Conservation (phyloP, 2,888 invertebrate species). For the Hypena proboscidalis region DNA sequence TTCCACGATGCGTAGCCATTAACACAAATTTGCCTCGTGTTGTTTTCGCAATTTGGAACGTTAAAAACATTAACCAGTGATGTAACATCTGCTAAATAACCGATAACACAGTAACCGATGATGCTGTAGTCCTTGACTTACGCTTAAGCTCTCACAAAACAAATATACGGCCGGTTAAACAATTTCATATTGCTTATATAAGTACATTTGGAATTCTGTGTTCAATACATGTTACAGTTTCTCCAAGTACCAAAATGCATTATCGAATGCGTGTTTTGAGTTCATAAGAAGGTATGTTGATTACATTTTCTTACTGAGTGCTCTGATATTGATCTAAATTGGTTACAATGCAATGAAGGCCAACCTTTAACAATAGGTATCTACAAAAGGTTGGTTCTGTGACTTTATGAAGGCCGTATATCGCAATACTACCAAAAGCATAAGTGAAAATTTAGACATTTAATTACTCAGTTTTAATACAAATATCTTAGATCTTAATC, state of each 20-base stretch:
- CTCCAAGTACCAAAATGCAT: background rate
- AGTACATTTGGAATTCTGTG: background rate
- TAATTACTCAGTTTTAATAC: too few species aligned
- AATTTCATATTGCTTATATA: slow-evolving; percentile 2
- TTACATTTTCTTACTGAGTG: background rate
- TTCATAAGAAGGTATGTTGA: too few species aligned
- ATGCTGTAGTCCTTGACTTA: slow-evolving; percentile 27
- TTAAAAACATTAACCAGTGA: slow-evolving; percentile 19
- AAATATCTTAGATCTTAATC: too few species aligned
- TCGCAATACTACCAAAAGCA: too few species aligned
- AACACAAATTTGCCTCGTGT: slow-evolving; percentile 20
- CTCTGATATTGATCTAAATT: background rate
- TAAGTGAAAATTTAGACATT: too few species aligned
- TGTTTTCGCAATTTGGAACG: slow-evolving; percentile 19
- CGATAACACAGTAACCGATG: slow-evolving; percentile 8
- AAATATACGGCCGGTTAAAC: slow-evolving; percentile 1
- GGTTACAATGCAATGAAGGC: background rate
- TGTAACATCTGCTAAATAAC: slow-evolving; percentile 27
- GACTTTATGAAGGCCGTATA: too few species aligned
- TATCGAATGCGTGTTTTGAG: background rate
- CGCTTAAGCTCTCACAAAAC: background rate
- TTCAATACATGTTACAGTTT: background rate
- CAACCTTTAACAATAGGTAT: too few species aligned
- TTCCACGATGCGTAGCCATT: slow-evolving; percentile 16
- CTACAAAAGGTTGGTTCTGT: too few species aligned